Evolutionary conservation across 2,797 vertebrate genomes (phyloP).

Genomic region (Cossypha polioptera): DNA sequence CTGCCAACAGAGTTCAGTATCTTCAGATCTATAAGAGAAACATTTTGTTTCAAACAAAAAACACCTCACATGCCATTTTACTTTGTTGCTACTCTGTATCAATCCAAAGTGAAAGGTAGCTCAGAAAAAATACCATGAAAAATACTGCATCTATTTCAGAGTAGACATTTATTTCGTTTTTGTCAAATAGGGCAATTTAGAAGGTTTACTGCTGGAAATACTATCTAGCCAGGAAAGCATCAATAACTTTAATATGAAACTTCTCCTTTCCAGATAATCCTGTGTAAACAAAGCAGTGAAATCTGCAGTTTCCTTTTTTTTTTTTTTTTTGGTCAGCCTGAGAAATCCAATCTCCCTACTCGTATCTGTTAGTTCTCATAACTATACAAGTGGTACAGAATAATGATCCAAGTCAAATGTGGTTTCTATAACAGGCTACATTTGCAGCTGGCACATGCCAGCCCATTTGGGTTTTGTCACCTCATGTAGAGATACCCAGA

Average conservation of each 20-base stretch:
- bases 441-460: background rate
- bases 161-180: background rate
- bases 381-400: background rate
- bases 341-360: background rate
- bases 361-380: background rate
- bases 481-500: background rate
- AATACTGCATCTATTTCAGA: background rate
- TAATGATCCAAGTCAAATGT: background rate
- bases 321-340: background rate
- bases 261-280: background rate
- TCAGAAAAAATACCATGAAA: background rate
- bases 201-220: background rate
- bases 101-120: background rate
- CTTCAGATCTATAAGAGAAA: background rate
- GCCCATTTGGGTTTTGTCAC: background rate
- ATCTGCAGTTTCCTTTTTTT: background rate
- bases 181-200: background rate
- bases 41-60: background rate
- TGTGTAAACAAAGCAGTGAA: background rate
- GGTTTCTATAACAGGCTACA: background rate
- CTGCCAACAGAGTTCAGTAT: background rate
- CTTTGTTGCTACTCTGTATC: background rate
- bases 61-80: accelerated
- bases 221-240: background rate
- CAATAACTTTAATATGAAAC: background rate